A percentile compares a stretch with the other conserved stretches of the same genome.
Conservation (phyloP, 1,140 invertebrate genomes). For the Drosophila tropicalis region DNA sequence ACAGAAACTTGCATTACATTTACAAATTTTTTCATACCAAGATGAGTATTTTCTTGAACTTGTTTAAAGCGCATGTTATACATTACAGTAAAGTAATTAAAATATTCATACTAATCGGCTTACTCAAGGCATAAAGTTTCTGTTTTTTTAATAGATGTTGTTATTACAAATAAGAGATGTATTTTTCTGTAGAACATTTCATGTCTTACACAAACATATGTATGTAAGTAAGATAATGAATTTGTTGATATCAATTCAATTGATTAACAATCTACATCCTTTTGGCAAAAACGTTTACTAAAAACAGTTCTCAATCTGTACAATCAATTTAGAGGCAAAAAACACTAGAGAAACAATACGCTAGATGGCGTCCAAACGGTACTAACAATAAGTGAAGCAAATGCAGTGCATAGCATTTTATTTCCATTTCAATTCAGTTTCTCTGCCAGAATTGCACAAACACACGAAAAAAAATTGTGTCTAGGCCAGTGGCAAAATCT, state of each 20-base stretch:
- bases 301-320: too few species aligned
- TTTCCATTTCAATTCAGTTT: constrained; percentile 8
- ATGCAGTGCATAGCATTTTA: constrained; percentile 1
- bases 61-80: background rate
- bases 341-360: background rate
- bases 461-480: background rate
- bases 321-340: background rate
- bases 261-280: too few species aligned
- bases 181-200: too few species aligned
- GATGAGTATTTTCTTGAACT: background rate
- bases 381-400: too few species aligned
- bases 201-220: too few species aligned
- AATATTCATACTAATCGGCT: background rate
- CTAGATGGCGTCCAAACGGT: background rate
- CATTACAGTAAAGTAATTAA: background rate
- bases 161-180: too few species aligned
- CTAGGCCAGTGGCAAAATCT: constrained; percentile 12
- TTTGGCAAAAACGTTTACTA: too few species aligned
- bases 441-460: background rate
- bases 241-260: too few species aligned
- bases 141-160: too few species aligned
- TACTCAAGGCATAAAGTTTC: background rate
- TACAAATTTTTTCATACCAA: background rate
- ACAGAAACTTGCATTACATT: background rate
- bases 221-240: too few species aligned